Conservation (phyloP, 2,797 vertebrate genomes). For the Artibeus lituratus region DNA sequence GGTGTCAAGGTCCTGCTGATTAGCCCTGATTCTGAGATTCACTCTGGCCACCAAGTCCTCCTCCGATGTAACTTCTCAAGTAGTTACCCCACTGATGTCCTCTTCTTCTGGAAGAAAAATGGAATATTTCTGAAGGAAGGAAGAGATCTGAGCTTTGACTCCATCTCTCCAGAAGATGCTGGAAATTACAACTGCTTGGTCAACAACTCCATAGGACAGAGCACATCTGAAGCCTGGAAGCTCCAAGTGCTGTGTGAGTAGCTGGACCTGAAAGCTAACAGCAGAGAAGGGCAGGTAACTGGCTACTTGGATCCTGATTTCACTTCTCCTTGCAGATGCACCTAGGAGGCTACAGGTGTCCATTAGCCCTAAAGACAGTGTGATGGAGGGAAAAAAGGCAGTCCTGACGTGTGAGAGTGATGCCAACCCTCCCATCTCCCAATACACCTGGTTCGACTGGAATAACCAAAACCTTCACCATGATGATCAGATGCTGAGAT, state of each 20-base stretch:
- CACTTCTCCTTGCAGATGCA: conserved; percentile 46
- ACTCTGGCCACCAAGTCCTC: not conserved
- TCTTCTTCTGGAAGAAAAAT: conserved; percentile 60
- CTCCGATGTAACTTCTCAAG: conserved; percentile 45
- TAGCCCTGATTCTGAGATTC: not conserved
- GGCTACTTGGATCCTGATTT: not conserved
- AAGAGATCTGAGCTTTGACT: not conserved
- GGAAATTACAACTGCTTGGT: conserved; percentile 57
- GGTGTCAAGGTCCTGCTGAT: conserved; percentile 28
- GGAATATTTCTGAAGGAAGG: conserved; percentile 26
- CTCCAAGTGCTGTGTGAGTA: conserved; percentile 69
- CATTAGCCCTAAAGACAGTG: not conserved
- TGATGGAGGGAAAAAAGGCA: conserved; percentile 57
- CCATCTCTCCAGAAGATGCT: conserved; percentile 67
- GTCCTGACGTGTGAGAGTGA: conserved; percentile 54
- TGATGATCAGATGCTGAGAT: not conserved
- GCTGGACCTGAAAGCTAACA: not conserved
- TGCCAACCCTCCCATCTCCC: not conserved
- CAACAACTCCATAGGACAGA: conserved; percentile 64
- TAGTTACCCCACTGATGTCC: conserved; percentile 11
- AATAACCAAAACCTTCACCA: conserved; percentile 25
- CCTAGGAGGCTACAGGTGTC: conserved; percentile 59
- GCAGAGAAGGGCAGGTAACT: not conserved
- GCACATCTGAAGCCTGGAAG: not conserved
- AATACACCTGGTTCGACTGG: conserved; percentile 62